phyloP scores from a whole-genome alignment of 2,113 vertebrate species.

The Crotalus tigris region DNA sequence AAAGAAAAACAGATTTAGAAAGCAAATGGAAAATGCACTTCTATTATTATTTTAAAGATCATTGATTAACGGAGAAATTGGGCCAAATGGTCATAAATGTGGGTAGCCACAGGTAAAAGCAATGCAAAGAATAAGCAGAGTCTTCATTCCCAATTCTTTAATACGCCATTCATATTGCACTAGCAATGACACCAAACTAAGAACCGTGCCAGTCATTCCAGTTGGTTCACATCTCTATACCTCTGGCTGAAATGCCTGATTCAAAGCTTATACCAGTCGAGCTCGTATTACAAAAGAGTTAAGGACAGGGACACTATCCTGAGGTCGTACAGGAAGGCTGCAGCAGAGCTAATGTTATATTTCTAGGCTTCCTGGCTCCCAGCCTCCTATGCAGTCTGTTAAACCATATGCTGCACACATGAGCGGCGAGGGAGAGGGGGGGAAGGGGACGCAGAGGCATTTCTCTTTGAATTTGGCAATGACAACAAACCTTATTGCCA shows the following conservation, averaged over 20 bases:
- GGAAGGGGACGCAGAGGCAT: conserved; percentile 13
- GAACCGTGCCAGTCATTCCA: background rate
- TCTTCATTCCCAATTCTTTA: too few relatives aligned
- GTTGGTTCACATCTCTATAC: background rate
- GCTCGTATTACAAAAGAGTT: background rate
- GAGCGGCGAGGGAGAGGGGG: background rate
- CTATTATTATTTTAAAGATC: background rate
- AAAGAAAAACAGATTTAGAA: background rate
- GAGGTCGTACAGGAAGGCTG: background rate
- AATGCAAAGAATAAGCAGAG: too few relatives aligned
- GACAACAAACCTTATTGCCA: background rate
- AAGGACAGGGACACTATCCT: background rate
- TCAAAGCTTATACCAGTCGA: background rate
- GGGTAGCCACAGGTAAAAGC: background rate
- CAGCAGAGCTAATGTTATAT: background rate
- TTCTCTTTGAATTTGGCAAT: conserved; percentile 23
- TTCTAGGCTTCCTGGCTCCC: background rate
- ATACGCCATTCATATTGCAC: background rate
- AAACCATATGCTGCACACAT: background rate
- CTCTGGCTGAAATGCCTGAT: background rate
- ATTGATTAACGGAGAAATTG: background rate
- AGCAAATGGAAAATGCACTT: background rate
- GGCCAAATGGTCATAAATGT: too few relatives aligned
- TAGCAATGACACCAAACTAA: too few relatives aligned
- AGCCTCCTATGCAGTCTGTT: background rate